Conservation (phyloP, 2,113 vertebrate species). For the Mugil cephalus region DNA sequence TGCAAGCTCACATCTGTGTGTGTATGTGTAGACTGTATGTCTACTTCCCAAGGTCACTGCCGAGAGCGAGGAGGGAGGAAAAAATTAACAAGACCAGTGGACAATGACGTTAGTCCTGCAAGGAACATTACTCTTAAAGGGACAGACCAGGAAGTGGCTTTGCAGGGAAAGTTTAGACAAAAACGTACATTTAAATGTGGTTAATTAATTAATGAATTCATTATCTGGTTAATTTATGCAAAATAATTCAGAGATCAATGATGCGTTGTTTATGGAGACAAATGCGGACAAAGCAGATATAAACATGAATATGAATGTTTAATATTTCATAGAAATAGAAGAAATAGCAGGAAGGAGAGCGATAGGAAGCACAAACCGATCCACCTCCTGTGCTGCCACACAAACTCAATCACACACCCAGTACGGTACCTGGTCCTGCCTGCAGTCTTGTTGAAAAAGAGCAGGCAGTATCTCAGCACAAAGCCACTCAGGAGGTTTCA, state of each 20-base stretch:
- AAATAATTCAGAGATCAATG: conserved; percentile 1
- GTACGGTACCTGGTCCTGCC: conserved; percentile 10
- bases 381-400: conserved; percentile 26
- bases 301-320: conserved; percentile 48
- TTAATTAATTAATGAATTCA: neutral
- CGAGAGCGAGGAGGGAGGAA: conserved; percentile 56
- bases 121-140: conserved; percentile 73
- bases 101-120: conserved; percentile 72
- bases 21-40: conserved; percentile 42
- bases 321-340: conserved; percentile 48
- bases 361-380: conserved; percentile 29
- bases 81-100: conserved; percentile 70
- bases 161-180: conserved; percentile 21
- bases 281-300: conserved; percentile 19
- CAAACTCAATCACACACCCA: conserved; percentile 7
- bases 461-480: conserved; percentile 45
- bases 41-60: conserved; percentile 77
- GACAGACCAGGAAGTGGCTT: conserved; percentile 39
- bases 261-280: conserved; percentile 18
- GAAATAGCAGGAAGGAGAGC: conserved; percentile 26
- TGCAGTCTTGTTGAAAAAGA: conserved; percentile 47
- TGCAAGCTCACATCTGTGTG: conserved; percentile 47
- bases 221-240: conserved; percentile 3
- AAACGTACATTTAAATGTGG: conserved; percentile 1
- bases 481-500: conserved; percentile 58